These are phyloP conservation scores for Phyllotreta striolata DNA, from an alignment of 2,888 invertebrate genomes.

Conservation along the genomic window DNA sequence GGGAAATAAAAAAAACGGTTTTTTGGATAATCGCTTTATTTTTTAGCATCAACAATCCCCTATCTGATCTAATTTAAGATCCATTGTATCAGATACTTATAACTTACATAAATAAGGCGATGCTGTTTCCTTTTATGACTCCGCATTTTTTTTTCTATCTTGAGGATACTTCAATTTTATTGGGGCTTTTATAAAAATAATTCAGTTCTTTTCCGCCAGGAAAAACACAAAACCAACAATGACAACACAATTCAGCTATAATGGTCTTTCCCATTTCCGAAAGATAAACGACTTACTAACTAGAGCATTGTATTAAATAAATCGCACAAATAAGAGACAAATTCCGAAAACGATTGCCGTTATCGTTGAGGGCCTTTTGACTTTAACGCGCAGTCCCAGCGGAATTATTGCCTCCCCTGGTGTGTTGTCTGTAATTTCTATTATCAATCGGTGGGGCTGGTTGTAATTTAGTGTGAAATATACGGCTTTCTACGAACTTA, in stretches of 20 bases:
- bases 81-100: neutral
- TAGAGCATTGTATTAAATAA: slow-evolving; percentile 49
- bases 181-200: slow-evolving; percentile 8
- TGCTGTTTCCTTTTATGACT: slow-evolving; percentile 5
- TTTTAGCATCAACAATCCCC: neutral
- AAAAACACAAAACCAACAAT: slow-evolving; percentile 34
- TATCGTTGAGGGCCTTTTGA: slow-evolving; percentile 42
- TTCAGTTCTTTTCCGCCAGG: slow-evolving; percentile 8
- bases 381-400: slow-evolving; percentile 40
- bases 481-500: neutral
- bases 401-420: slow-evolving; percentile 37
- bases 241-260: slow-evolving; percentile 39
- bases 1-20: too few species aligned
- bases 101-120: slow-evolving; percentile 3
- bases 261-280: slow-evolving; percentile 43
- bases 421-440: slow-evolving; percentile 38
- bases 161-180: slow-evolving; percentile 4
- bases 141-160: slow-evolving; percentile 11
- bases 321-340: slow-evolving; percentile 27
- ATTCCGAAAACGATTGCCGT: slow-evolving; percentile 34
- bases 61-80: slow-evolving; percentile 3
- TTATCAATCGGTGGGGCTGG: slow-evolving; percentile 30
- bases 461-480: slow-evolving; percentile 8
- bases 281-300: slow-evolving; percentile 52
- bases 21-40: neutral